These are phyloP conservation scores for Pseudomyrmex flavicornis DNA, from an alignment of 1,140 invertebrate species.

Conservation along the genomic window DNA sequence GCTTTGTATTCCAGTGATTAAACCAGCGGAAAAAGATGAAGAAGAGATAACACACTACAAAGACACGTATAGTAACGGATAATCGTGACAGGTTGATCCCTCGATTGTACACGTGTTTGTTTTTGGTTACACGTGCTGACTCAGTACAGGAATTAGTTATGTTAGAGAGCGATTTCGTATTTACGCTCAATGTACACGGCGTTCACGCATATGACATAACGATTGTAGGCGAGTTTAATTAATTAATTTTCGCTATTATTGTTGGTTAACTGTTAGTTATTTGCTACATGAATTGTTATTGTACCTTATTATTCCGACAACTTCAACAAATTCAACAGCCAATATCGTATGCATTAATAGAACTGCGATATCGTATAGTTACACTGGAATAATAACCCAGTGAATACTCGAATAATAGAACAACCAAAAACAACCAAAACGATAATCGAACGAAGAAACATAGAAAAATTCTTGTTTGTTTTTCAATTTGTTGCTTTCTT, in stretches of 20 bases:
- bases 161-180: neutral
- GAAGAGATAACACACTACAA: neutral
- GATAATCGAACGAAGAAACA: neutral
- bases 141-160: neutral
- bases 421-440: neutral
- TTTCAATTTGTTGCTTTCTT: neutral
- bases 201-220: neutral
- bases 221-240: neutral
- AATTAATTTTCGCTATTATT: neutral
- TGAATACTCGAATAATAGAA: neutral
- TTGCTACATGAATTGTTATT: neutral
- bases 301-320: neutral
- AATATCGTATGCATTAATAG: neutral
- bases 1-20: slow-evolving; percentile 29
- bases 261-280: neutral
- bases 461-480: neutral
- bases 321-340: neutral
- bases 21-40: neutral
- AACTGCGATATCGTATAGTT: no score
- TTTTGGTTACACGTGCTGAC: neutral
- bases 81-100: neutral
- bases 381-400: no score
- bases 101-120: neutral
- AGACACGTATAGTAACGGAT: neutral
- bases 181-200: neutral